phyloP scores from a whole-genome alignment of 2,113 vertebrate species.

The Arvicanthis niloticus region DNA sequence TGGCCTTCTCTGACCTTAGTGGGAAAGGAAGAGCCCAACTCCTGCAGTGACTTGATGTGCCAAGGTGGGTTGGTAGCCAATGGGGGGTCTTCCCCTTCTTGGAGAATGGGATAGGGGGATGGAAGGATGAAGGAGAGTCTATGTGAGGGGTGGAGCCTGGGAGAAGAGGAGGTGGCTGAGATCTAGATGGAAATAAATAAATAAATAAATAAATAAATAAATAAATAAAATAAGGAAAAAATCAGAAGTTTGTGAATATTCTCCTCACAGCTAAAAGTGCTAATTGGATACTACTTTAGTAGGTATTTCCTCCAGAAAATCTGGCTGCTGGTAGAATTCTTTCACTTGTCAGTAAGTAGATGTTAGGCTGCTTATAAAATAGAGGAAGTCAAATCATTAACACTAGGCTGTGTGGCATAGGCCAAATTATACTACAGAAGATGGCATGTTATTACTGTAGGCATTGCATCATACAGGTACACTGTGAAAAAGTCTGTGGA shows the following conservation, averaged over 20 bases:
- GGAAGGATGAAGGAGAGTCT: too few species aligned
- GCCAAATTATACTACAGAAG: neutral
- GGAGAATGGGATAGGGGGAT: too few species aligned
- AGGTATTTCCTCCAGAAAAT: neutral
- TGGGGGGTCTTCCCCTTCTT: neutral
- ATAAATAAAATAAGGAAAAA: neutral
- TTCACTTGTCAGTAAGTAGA: neutral
- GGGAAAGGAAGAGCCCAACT: neutral
- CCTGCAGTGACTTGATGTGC: neutral
- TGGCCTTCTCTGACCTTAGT: neutral
- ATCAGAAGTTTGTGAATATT: neutral
- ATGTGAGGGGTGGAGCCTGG: too few species aligned
- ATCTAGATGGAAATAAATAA: neutral
- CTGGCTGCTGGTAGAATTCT: neutral
- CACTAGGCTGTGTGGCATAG: neutral
- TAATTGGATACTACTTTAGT: neutral
- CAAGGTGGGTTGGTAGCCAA: neutral
- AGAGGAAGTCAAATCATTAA: neutral
- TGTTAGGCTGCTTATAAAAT: neutral
- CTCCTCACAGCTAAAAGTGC: neutral
- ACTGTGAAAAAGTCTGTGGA: neutral
- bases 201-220: neutral
- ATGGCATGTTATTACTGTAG: neutral
- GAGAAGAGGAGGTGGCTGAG: neutral
- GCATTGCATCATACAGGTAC: neutral